A percentile compares a stretch with the other conserved stretches of the same genome.
Conservation (phyloP, 2,113 vertebrate genomes). For the Nycticorax nycticorax region DNA sequence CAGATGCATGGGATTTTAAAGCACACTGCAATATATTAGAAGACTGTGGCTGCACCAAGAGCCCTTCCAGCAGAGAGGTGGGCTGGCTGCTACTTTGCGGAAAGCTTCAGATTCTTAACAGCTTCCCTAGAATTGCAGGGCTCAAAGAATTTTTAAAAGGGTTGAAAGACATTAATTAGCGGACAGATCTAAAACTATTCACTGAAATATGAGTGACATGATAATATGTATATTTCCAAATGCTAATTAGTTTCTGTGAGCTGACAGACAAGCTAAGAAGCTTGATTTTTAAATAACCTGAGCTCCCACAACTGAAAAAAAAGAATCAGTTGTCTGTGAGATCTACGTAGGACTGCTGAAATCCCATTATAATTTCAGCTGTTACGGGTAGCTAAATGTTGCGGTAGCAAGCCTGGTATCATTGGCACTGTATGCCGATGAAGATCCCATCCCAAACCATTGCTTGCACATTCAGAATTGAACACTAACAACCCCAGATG, state of each 20-base stretch:
- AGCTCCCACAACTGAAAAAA: neutral
- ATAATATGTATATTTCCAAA: neutral
- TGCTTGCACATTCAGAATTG: neutral
- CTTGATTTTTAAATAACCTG: neutral
- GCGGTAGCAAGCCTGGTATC: neutral
- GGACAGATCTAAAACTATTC: neutral
- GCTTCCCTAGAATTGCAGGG: neutral
- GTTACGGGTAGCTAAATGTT: neutral
- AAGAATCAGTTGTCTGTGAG: neutral
- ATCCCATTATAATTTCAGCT: neutral
- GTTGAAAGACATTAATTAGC: neutral
- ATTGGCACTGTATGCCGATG: neutral
- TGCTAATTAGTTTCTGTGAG: neutral
- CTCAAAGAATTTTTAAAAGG: neutral
- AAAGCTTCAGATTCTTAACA: neutral
- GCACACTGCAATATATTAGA: neutral
- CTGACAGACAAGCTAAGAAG: neutral
- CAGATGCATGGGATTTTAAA: neutral
- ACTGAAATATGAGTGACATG: neutral
- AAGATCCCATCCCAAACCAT: neutral
- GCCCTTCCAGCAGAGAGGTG: neutral
- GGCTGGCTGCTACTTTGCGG: neutral
- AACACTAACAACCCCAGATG: neutral
- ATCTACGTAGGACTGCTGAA: neutral
- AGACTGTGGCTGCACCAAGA: neutral